phyloP scores from a whole-genome alignment of 2,113 vertebrate genomes.

The Solea solea region DNA sequence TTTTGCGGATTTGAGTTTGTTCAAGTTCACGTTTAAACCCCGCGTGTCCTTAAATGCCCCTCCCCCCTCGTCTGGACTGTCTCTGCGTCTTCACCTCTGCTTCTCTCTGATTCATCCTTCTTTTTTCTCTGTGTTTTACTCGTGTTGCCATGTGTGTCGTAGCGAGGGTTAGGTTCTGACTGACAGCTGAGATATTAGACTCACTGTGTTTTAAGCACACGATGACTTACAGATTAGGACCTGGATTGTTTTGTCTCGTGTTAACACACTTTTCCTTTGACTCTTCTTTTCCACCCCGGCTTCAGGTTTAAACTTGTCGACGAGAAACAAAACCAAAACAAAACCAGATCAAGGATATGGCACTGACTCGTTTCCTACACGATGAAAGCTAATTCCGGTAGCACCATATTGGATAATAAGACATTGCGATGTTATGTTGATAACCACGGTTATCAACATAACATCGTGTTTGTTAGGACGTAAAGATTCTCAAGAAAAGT shows the following conservation, averaged over 20 bases:
- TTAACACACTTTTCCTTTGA: not conserved
- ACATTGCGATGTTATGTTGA: no score
- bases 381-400: no score
- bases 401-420: no score
- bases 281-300: not conserved
- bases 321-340: not conserved
- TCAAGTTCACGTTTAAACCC: constrained; percentile 22
- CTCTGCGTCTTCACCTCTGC: not conserved
- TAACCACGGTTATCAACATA: no score
- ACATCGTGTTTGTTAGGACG: no score
- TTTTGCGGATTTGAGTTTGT: not conserved
- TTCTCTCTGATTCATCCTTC: not conserved
- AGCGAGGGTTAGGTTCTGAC: no score
- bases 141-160: no score
- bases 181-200: no score
- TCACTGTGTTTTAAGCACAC: not conserved
- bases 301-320: not conserved
- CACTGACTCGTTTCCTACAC: not conserved
- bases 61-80: not conserved
- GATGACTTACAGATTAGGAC: not conserved
- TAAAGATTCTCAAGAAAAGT: no score
- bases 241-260: not conserved
- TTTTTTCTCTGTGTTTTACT: no score
- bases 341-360: not conserved
- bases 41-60: constrained; percentile 13